Conservation (phyloP, 1,140 invertebrate genomes). For the Batillaria attramentaria region DNA sequence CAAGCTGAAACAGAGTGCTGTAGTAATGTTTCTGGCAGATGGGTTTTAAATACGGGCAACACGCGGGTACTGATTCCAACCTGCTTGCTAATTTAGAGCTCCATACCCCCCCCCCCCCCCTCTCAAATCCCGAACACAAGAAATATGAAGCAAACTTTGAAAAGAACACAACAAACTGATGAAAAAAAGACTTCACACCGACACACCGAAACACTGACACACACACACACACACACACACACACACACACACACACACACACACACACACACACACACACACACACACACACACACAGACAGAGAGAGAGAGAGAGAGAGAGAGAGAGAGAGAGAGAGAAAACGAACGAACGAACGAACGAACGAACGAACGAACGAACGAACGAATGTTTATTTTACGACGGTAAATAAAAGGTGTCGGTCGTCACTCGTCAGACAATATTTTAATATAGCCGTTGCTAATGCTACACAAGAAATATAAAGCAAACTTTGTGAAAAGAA, state of each 20-base stretch:
- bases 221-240: slow-evolving; percentile 2
- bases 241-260: slow-evolving; percentile 2
- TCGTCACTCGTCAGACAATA: not conserved
- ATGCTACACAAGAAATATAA: not conserved
- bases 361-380: not conserved
- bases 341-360: not conserved
- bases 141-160: too few relatives aligned
- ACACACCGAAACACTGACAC: not conserved
- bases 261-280: slow-evolving; percentile 2
- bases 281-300: not conserved
- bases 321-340: not conserved
- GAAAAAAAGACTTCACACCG: not conserved
- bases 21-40: too few relatives aligned
- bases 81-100: too few relatives aligned
- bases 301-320: not conserved
- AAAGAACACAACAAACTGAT: not conserved
- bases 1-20: too few relatives aligned
- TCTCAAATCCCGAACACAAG: too few relatives aligned
- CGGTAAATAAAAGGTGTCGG: not conserved
- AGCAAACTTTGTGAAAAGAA: not conserved
- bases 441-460: not conserved
- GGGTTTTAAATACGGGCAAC: too few relatives aligned
- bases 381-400: not conserved
- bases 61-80: too few relatives aligned
- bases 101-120: too few relatives aligned